Percentiles rank a stretch among this genome's conserved stretches.
phyloP scores from a whole-genome alignment of 2,113 vertebrate genomes.

The Gyps fulvus region DNA sequence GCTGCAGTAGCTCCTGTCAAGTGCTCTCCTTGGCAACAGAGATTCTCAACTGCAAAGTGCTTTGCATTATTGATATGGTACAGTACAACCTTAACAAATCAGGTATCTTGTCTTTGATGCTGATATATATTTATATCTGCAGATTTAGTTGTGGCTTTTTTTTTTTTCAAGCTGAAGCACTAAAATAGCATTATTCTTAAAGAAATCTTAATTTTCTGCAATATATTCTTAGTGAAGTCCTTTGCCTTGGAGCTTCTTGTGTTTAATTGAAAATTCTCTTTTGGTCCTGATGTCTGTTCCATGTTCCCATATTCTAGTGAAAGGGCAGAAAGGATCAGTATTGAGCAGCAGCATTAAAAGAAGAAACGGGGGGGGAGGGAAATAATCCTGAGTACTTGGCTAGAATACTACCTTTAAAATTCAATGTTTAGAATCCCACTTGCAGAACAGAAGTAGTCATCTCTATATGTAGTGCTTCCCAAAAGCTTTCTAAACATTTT shows the following conservation, averaged over 20 bases:
- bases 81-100: not conserved
- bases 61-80: slow-evolving; percentile 26
- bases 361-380: not conserved
- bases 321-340: not conserved
- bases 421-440: not conserved
- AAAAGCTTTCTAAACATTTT: slow-evolving; percentile 17
- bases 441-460: not conserved
- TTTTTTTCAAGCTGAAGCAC: not conserved
- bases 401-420: slow-evolving; percentile 7
- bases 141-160: not conserved
- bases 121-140: not conserved
- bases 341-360: not conserved
- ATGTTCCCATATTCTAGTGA: not conserved
- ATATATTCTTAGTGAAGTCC: not conserved
- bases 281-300: not conserved
- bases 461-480: not conserved
- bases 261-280: slow-evolving; percentile 22
- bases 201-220: not conserved
- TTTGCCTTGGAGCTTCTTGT: not conserved
- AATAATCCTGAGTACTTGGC: not conserved
- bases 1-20: not conserved
- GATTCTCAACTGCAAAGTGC: not conserved
- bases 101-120: not conserved
- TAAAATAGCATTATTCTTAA: not conserved
- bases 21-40: slow-evolving; percentile 7